Evolutionary conservation across 2,888 invertebrate genomes (phyloP).

Genomic region (Nephrocerus scutellatus): DNA sequence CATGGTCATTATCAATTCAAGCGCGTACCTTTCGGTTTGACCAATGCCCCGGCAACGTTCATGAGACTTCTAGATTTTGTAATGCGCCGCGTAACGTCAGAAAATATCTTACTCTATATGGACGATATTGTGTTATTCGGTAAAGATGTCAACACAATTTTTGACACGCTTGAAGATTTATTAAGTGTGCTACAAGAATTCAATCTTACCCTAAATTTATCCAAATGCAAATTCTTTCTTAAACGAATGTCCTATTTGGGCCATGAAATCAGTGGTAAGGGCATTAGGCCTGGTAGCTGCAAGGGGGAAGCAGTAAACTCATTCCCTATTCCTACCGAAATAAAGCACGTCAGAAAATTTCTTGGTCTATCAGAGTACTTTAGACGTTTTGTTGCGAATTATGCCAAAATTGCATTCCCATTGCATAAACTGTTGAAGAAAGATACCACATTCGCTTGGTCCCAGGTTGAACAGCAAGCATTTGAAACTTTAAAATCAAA

Average conservation of each 20-base stretch:
- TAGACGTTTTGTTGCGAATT: too few species aligned
- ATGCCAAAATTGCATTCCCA: too few species aligned
- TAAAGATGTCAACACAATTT: too few species aligned
- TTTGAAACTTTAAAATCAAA: too few species aligned
- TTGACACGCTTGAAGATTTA: neutral
- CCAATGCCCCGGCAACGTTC: slow-evolving; percentile 26
- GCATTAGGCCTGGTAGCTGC: slow-evolving; percentile 2
- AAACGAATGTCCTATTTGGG: slow-evolving; percentile 7
- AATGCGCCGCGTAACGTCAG: neutral
- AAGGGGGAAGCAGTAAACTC: slow-evolving; percentile 2
- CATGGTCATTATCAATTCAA: slow-evolving; percentile 30
- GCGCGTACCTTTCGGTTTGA: too few species aligned
- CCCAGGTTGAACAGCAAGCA: too few species aligned
- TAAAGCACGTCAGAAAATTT: too few species aligned
- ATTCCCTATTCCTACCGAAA: slow-evolving; percentile 2
- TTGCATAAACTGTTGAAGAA: too few species aligned
- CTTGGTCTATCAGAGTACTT: too few species aligned
- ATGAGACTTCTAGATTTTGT: slow-evolving; percentile 1
- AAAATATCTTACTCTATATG: slow-evolving; percentile 1
- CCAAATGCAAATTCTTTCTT: too few species aligned
- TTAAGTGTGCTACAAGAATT: neutral
- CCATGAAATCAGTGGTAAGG: slow-evolving; percentile 8
- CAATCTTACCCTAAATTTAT: slow-evolving; percentile 4
- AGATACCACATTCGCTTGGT: too few species aligned
- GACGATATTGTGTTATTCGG: too few species aligned